Evolutionary conservation across 2,797 vertebrate genomes (phyloP).

Genomic region (Chelmon rostratus): DNA sequence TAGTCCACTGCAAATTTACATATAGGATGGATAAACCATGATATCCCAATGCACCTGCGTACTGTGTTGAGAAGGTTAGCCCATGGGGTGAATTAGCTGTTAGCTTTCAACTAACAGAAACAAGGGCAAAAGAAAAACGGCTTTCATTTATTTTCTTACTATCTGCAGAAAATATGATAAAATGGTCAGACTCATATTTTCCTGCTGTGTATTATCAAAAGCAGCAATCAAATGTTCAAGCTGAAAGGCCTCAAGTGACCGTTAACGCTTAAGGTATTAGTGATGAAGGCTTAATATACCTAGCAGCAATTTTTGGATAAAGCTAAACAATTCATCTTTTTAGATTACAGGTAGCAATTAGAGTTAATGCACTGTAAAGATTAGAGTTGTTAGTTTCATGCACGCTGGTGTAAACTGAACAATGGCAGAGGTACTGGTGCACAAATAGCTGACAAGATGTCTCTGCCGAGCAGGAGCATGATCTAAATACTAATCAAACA

Average conservation of each 20-base stretch:
- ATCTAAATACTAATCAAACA: conserved; percentile 99
- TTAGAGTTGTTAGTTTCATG: not conserved
- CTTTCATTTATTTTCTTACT: not conserved
- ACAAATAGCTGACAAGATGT: conserved; percentile 79
- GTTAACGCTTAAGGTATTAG: not conserved
- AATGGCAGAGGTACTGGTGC: conserved; percentile 37
- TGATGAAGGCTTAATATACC: no score
- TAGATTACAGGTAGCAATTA: not conserved
- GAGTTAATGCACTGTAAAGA: conserved; percentile 13
- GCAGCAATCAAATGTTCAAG: not conserved
- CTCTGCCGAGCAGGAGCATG: conserved; percentile 91
- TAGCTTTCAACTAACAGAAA: not conserved
- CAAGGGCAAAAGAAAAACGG: not conserved
- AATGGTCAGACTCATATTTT: not conserved
- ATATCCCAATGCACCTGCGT: conserved; percentile 1
- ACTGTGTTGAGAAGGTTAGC: conserved; percentile 10
- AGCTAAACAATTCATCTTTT: not conserved
- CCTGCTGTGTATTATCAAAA: not conserved
- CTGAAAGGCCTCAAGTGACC: not conserved
- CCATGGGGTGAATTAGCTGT: not conserved
- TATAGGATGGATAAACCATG: conserved; percentile 36
- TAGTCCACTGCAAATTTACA: conserved; percentile 60
- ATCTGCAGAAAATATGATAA: not conserved
- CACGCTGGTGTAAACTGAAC: conserved; percentile 34
- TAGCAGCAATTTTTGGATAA: not conserved